Evolutionary conservation across 2,888 invertebrate species (phyloP).

Genomic region (Deladenus siricidicola): DNA sequence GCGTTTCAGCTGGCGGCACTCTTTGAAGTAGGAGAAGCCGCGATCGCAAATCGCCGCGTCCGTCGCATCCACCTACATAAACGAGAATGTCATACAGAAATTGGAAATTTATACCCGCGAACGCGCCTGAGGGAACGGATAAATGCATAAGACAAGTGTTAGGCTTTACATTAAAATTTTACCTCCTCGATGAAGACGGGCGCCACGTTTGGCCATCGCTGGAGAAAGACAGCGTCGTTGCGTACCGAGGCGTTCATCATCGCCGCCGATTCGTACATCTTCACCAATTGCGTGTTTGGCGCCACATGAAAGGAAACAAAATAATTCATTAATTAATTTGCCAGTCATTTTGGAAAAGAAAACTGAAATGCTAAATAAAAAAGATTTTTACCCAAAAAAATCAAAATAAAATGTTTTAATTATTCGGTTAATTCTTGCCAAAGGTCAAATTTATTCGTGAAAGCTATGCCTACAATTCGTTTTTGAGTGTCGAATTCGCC

Average conservation of each 20-base stretch:
- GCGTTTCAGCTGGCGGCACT: slow-evolving; percentile 34
- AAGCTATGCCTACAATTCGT: not conserved
- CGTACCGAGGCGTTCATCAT: not conserved
- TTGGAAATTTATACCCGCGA: not conserved
- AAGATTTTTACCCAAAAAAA: no score
- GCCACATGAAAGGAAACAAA: not conserved
- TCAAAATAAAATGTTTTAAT: no score
- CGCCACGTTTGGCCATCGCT: slow-evolving; percentile 24
- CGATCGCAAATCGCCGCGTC: slow-evolving; percentile 48
- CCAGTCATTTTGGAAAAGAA: no score
- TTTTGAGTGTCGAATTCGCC: not conserved
- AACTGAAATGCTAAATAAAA: not conserved
- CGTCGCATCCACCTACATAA: slow-evolving; percentile 43
- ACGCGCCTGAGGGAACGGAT: not conserved
- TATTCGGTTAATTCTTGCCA: no score
- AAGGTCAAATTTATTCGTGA: no score
- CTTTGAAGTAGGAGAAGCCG: slow-evolving; percentile 44
- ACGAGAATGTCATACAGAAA: not conserved
- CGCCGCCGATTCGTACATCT: not conserved
- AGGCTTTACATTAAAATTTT: not conserved
- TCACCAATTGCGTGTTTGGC: slow-evolving; percentile 8
- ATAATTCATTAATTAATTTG: not conserved
- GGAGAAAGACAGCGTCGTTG: not conserved
- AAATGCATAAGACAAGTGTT: no score
- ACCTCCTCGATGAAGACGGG: slow-evolving; percentile 35